Evolutionary conservation across 2,888 invertebrate genomes (phyloP), one percentile per base, ranked within the genome.

Genomic region (Dicyrtomina minuta): DNA sequence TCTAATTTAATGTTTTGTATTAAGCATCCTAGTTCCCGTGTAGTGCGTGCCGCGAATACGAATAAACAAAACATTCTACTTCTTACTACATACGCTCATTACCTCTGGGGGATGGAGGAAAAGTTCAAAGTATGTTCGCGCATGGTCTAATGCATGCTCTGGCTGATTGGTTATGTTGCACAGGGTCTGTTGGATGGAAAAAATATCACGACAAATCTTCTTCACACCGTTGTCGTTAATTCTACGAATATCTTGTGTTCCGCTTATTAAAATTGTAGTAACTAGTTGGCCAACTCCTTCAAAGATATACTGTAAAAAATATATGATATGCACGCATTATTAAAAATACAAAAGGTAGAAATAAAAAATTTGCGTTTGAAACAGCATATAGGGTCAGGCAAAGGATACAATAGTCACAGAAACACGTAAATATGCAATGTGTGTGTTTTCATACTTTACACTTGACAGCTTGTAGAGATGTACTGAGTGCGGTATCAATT

Each of bases 231-330:
- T 87, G 80, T 91, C 90, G 82, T 93, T 90, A 73, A 94, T 90
- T 72, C 88, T 85, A 77, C 88, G 88, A 82, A 93, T 87, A 81
- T 88, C 89, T 78, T 91, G 90, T 12, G 90, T 89, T 64, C 89
- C 89, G 79, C 89, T 90, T 78, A 93, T 92, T 68, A 93, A 83
- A 77, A 92, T 90, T 79, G 90, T 88, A 0, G 91, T 87, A 53
- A 91, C 88, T 60, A 92, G 82, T 82, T 90, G 90, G 1, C 96
- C 96, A 33, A 97, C 84, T 0, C 95, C 95, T 82, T 92, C 91
- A 83, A 95, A 91, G 73, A 95, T 89, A 81, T 95, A 96, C 89
- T 93, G 85, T 68, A 82, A 83, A n/a, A n/a, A n/a, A n/a, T n/a
- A n/a, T n/a, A n/a, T n/a, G n/a, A n/a, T n/a, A n/a, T n/a, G n/a